Conservation (phyloP, 1,140 invertebrate species). For the Scylla paramamosain region DNA sequence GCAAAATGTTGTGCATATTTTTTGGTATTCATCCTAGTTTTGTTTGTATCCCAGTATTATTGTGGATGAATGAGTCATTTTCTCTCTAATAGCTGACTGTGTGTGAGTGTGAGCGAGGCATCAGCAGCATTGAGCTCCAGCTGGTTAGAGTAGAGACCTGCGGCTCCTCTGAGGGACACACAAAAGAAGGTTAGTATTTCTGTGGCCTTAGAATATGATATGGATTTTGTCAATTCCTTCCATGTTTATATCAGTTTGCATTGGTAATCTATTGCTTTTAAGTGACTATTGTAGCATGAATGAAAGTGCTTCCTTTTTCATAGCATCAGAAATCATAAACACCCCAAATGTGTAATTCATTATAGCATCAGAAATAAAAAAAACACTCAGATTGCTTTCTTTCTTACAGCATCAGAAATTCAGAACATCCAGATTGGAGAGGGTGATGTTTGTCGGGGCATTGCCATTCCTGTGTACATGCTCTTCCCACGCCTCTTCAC, state of each 20-base stretch:
- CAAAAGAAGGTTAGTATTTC: constrained; percentile 52
- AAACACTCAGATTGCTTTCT: neutral
- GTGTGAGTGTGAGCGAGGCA: constrained; percentile 88
- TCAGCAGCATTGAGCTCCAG: constrained; percentile 97
- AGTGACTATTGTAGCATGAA: too few relatives aligned
- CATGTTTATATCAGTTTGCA: too few relatives aligned
- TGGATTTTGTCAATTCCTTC: too few relatives aligned
- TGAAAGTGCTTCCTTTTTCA: too few relatives aligned
- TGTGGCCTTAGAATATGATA: neutral
- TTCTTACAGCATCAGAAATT: constrained; percentile 93
- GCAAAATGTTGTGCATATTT: too few relatives aligned
- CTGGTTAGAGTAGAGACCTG: constrained; percentile 97
- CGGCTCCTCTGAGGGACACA: constrained; percentile 95
- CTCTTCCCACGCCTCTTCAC: constrained; percentile 97
- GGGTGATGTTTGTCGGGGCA: constrained; percentile 90
- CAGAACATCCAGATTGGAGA: constrained; percentile 98
- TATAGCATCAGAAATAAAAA: too few relatives aligned
- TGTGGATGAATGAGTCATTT: too few relatives aligned
- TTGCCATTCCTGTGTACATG: constrained; percentile 96
- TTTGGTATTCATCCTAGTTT: too few relatives aligned
- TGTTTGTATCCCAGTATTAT: too few relatives aligned
- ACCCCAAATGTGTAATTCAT: too few relatives aligned
- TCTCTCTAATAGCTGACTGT: constrained; percentile 83
- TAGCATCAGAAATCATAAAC: too few relatives aligned
- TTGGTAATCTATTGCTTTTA: too few relatives aligned